phyloP scores from a whole-genome alignment of 2,888 invertebrate species.

The Eledona agricola region DNA sequence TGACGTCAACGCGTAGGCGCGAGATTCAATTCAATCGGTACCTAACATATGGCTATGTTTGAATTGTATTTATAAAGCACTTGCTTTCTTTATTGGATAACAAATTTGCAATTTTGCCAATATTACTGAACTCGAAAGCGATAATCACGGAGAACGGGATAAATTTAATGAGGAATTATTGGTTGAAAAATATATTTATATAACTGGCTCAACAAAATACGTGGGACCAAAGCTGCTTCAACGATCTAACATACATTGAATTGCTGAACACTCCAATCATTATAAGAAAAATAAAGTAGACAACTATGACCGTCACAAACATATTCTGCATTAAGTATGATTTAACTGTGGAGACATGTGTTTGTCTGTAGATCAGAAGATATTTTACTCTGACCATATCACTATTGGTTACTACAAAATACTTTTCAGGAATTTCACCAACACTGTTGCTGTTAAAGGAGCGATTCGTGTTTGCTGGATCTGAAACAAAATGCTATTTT shows the following conservation, averaged over 20 bases:
- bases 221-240: slow-evolving; percentile 5
- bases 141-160: too few species aligned
- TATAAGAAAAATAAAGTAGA: slow-evolving; percentile 42
- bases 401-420: slow-evolving; percentile 80
- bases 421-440: slow-evolving; percentile 70
- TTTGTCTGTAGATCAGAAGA: slow-evolving; percentile 71
- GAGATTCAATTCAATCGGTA: slow-evolving; percentile 21
- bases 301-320: slow-evolving; percentile 10
- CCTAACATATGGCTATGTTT: slow-evolving; percentile 21
- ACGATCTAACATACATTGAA: slow-evolving; percentile 10
- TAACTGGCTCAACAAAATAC: slow-evolving; percentile 8
- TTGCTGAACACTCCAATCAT: slow-evolving; percentile 32
- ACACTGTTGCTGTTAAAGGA: slow-evolving; percentile 51
- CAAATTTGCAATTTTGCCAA: too few species aligned
- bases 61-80: too few species aligned
- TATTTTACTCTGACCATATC: slow-evolving; percentile 80
- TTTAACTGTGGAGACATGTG: slow-evolving; percentile 35
- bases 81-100: too few species aligned
- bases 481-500: slow-evolving; percentile 38
- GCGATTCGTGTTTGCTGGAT: slow-evolving; percentile 42
- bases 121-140: too few species aligned
- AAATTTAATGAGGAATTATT: too few species aligned
- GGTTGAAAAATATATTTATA: too few species aligned
- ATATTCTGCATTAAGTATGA: slow-evolving; percentile 30
- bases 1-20: slow-evolving; percentile 35